Evolutionary conservation across 2,113 vertebrate species (phyloP).

Genomic region (Steatornis caripensis): DNA sequence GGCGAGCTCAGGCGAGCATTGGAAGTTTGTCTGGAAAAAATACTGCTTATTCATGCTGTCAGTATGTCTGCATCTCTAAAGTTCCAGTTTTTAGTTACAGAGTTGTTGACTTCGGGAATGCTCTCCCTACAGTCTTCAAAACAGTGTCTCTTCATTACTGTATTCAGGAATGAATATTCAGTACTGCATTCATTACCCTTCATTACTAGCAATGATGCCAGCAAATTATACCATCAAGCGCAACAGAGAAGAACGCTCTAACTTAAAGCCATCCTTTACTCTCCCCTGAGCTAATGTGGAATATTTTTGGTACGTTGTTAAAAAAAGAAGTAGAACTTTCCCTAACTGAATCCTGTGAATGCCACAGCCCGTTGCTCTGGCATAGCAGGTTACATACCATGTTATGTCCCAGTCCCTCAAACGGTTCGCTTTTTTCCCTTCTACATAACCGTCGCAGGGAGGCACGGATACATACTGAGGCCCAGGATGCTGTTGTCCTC

Average conservation of each 20-base stretch:
- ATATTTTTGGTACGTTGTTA: neutral
- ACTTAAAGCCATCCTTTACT: neutral
- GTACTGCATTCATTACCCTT: no score
- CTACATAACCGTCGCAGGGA: neutral
- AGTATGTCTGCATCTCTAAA: neutral
- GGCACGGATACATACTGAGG: constrained; percentile 75
- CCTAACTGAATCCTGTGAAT: fast-evolving
- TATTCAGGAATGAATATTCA: no score
- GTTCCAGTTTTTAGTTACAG: neutral
- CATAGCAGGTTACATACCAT: fast-evolving
- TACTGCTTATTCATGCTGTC: neutral
- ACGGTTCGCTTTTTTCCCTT: no score
- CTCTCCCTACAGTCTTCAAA: neutral
- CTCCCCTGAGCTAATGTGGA: neutral
- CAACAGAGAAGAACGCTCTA: neutral
- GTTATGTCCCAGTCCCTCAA: fast-evolving
- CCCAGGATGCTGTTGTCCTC: constrained; percentile 67
- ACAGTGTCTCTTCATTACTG: neutral
- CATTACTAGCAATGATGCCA: no score
- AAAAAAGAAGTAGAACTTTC: neutral
- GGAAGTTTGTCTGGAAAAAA: neutral
- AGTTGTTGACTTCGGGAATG: neutral
- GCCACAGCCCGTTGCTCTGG: fast-evolving
- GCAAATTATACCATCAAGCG: neutral
- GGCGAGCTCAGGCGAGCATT: neutral